These are phyloP conservation scores for Agrochola circellaris DNA, from an alignment of 2,888 invertebrate genomes.

Conservation along the genomic window DNA sequence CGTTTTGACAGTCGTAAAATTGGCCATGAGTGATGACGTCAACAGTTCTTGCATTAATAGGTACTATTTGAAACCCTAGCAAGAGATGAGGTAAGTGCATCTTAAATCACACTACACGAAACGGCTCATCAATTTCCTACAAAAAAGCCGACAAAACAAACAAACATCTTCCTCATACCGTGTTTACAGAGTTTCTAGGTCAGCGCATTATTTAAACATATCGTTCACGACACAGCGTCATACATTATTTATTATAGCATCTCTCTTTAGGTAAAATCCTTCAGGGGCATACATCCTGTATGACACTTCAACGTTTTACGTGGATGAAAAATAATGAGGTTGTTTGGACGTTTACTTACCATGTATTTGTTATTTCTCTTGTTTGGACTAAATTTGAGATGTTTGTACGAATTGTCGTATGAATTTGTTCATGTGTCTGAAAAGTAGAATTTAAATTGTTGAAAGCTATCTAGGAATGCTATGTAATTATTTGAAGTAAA, in stretches of 20 bases:
- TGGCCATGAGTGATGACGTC: not conserved
- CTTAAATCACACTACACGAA: constrained; percentile 17
- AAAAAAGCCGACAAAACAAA: constrained; percentile 42
- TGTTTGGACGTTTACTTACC: constrained; percentile 12
- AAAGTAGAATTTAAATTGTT: not conserved
- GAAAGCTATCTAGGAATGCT: too few relatives aligned
- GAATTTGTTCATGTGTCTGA: not conserved
- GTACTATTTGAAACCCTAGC: not conserved
- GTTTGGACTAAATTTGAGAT: not conserved
- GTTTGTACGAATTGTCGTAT: not conserved
- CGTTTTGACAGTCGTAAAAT: not conserved
- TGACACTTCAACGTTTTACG: constrained; percentile 51
- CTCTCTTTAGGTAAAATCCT: constrained; percentile 47
- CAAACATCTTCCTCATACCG: constrained; percentile 49
- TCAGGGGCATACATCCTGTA: constrained; percentile 51
- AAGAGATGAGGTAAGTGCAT: not conserved
- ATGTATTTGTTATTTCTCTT: constrained; percentile 1
- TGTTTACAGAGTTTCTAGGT: constrained; percentile 55
- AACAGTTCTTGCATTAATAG: not conserved
- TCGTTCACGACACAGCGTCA: constrained; percentile 33
- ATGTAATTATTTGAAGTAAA: not conserved
- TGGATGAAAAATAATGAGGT: constrained; percentile 28
- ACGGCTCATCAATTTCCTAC: constrained; percentile 29
- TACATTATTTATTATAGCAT: constrained; percentile 49
- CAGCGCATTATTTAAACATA: constrained; percentile 47